Conservation (phyloP, 1,140 invertebrate species). For the Dendroctonus valens region DNA sequence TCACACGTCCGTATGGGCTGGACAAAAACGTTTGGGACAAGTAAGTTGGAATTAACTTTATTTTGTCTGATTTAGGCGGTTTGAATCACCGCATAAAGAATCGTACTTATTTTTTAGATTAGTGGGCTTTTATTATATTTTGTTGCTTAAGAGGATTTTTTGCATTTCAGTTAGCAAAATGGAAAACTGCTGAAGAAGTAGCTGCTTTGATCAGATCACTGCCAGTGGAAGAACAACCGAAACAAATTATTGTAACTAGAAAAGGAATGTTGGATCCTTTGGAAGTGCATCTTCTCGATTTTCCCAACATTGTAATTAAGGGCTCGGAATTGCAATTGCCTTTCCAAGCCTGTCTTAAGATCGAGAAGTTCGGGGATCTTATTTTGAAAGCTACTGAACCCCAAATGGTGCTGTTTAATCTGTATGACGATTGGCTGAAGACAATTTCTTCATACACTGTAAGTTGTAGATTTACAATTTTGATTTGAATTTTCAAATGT, state of each 20-base stretch:
- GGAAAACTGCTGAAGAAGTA: conserved; percentile 99
- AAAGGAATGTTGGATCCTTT: conserved; percentile 99
- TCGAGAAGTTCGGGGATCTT: conserved; percentile 99
- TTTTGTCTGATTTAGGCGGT: no score
- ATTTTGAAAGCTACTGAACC: conserved; percentile 99
- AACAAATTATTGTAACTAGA: conserved; percentile 99
- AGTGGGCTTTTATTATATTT: no score
- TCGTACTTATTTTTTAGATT: no score
- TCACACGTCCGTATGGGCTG: conserved; percentile 99
- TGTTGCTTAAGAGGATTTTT: neutral
- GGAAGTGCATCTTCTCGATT: conserved; percentile 98
- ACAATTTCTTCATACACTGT: conserved; percentile 91
- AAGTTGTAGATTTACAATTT: conserved; percentile 42
- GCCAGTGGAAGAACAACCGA: conserved; percentile 99
- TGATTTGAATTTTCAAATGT: neutral
- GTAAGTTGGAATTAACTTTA: conserved; percentile 40
- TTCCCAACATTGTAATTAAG: conserved; percentile 99
- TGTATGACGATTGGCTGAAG: conserved; percentile 99
- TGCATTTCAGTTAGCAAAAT: conserved; percentile 82
- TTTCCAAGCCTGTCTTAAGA: conserved; percentile 98
- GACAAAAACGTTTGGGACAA: conserved; percentile 88
- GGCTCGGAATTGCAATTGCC: conserved; percentile 97
- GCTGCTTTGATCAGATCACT: conserved; percentile 97
- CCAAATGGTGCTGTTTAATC: conserved; percentile 99
- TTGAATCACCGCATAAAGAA: no score